These are phyloP conservation scores for Rhynchophorus ferrugineus DNA, from an alignment of 1,140 invertebrate genomes.

Conservation along the genomic window DNA sequence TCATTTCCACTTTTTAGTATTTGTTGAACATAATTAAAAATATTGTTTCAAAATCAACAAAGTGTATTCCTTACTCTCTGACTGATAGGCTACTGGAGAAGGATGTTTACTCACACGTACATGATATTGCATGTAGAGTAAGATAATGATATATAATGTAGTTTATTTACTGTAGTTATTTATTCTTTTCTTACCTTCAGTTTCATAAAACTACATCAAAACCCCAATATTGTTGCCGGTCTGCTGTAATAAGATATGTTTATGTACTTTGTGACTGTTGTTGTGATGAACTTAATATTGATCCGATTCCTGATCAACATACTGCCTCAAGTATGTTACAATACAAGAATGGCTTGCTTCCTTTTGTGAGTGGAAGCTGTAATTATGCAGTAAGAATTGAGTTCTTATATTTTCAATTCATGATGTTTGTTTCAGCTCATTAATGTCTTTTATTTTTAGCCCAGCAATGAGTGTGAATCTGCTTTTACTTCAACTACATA, in stretches of 20 bases:
- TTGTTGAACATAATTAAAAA: not conserved
- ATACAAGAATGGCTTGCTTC: not conserved
- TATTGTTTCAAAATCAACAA: conserved; percentile 32
- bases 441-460: no score
- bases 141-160: conserved; percentile 10
- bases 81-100: conserved; percentile 43
- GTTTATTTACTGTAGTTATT: not conserved
- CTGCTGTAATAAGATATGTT: conserved; percentile 47
- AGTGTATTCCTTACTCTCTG: conserved; percentile 43
- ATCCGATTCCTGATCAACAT: conserved; percentile 31
- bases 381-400: not conserved
- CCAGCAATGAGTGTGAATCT: no score
- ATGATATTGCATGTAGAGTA: conserved; percentile 46
- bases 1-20: not conserved
- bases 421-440: no score
- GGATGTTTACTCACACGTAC: conserved; percentile 44
- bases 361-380: not conserved
- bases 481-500: no score
- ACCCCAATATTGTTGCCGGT: conserved; percentile 44
- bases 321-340: not conserved
- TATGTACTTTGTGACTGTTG: conserved; percentile 49
- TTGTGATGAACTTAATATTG: conserved; percentile 43
- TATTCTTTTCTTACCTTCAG: conserved; percentile 34
- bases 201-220: conserved; percentile 44
- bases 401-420: no score